These are phyloP conservation scores for Epistrophe grossulariae DNA, from an alignment of 2,888 invertebrate species.

Conservation along the genomic window DNA sequence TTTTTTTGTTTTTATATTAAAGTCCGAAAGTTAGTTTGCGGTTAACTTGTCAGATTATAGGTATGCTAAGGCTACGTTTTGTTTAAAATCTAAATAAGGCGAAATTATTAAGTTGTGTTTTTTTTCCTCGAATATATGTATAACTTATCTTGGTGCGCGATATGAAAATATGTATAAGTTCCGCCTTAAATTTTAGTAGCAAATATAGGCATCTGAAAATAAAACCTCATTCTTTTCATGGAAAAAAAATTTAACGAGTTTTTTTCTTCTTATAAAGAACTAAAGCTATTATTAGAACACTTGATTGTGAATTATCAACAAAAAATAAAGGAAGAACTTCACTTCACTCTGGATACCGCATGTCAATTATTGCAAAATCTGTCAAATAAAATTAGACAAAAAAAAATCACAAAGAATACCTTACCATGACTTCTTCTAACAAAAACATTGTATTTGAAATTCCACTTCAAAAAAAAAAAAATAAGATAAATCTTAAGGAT, in stretches of 20 bases:
- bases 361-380: slow-evolving; percentile 63
- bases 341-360: slow-evolving; percentile 53
- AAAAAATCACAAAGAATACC: slow-evolving; percentile 40
- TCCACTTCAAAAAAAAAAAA: slow-evolving; percentile 51
- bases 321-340: not conserved
- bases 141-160: slow-evolving; percentile 16
- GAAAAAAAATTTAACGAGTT: slow-evolving; percentile 42
- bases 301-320: slow-evolving; percentile 28
- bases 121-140: slow-evolving; percentile 34
- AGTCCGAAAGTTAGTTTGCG: no score
- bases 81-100: no score
- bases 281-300: slow-evolving; percentile 53
- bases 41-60: no score
- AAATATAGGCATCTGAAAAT: not conserved
- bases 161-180: slow-evolving; percentile 21
- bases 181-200: slow-evolving; percentile 32
- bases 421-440: slow-evolving; percentile 47
- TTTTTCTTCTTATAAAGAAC: slow-evolving; percentile 13
- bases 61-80: no score
- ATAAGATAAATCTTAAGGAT: slow-evolving; percentile 24
- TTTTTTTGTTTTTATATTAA: no score
- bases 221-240: not conserved
- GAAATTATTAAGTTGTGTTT: not conserved
- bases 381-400: slow-evolving; percentile 19
- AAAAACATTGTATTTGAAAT: slow-evolving; percentile 24